Base-by-base conservation (phyloP, 2,888 invertebrate species). In the Andrena flavipes region DNA sequence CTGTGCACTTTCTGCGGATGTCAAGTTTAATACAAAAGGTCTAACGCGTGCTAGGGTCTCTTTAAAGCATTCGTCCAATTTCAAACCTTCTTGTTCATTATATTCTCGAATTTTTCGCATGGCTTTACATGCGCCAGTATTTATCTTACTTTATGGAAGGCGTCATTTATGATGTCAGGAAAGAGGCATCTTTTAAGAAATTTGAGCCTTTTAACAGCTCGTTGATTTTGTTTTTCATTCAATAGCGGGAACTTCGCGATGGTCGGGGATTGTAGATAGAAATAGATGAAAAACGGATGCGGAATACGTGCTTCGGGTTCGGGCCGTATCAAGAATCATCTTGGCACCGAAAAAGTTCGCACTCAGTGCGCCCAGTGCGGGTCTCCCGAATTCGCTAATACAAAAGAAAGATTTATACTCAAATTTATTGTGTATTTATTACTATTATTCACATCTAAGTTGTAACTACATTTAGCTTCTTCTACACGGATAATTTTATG, bases 61-160 rank as follows among this genome's bases (percentile, higher is more conserved):
- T 63, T 91, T 91, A 67, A 91, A 93, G 29, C 77, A 74, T 76
- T 91, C 90, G 42, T 93, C 93, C 72, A 92, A 80, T 75, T 88
- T 88, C 16, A 89, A 76, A 30, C 84, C 84, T 62, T 91, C 90
- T 68, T 89, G 88, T 67, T 91, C 90, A 73, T 90, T 87, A 10
- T 76, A 86, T 80, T 89, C 86, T 56, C 76, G 84, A 72, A 76
- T 73, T 82, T 80, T 88, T 76, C 83, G 84, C 92, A 92, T 91
- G 42, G 60, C 60, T 23, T 42, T 62, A 10, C 51, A 56, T 20
- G 23, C 23, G 62, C 7, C 26, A 16, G n/a, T 82, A 77, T 30
- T 67, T 26, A 13, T 33, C n/a, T 48, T 23, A 29, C 20, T 68
- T 63, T 10, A 4, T 10, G 23, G 23, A 23, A 10, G 29, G 4